phyloP scores from a whole-genome alignment of 2,888 invertebrate species.

The Pollenia griseotomentosa region DNA sequence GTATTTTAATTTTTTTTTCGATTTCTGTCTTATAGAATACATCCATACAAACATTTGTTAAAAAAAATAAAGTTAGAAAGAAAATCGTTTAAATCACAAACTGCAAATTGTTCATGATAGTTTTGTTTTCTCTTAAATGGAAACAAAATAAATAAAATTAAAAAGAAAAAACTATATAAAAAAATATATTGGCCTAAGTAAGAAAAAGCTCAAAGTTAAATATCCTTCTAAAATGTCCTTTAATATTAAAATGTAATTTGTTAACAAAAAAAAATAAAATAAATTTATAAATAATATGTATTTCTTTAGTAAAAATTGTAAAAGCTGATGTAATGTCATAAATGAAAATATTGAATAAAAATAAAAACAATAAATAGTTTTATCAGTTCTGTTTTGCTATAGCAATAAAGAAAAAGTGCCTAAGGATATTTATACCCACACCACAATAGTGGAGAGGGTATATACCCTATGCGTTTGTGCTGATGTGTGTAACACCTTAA shows the following conservation, averaged over 20 bases:
- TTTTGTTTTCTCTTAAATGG: slow-evolving; percentile 9
- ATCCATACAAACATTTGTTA: too few species aligned
- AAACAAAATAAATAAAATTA: neutral
- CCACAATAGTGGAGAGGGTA: too few species aligned
- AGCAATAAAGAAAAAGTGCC: too few species aligned
- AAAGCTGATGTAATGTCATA: slow-evolving; percentile 65
- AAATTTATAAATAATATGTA: slow-evolving; percentile 64
- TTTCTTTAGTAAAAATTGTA: slow-evolving; percentile 69
- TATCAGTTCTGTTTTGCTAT: too few species aligned
- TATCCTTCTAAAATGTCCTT: slow-evolving; percentile 64
- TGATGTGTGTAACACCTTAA: too few species aligned
- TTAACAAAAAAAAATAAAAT: slow-evolving; percentile 55
- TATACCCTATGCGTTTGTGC: too few species aligned
- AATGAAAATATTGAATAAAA: slow-evolving; percentile 71
- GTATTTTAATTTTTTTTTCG: too few species aligned
- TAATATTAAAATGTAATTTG: slow-evolving; percentile 62
- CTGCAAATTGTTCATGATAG: neutral
- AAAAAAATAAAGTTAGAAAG: too few species aligned
- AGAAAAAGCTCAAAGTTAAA: slow-evolving; percentile 57
- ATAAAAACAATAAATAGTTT: slow-evolving; percentile 31
- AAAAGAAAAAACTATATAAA: slow-evolving; percentile 6
- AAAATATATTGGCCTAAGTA: slow-evolving; percentile 25
- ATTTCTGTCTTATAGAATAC: too few species aligned
- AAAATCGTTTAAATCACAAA: too few species aligned
- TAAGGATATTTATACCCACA: too few species aligned